phyloP scores from a whole-genome alignment of 2,113 vertebrate genomes.

The Shinisaurus crocodilurus region DNA sequence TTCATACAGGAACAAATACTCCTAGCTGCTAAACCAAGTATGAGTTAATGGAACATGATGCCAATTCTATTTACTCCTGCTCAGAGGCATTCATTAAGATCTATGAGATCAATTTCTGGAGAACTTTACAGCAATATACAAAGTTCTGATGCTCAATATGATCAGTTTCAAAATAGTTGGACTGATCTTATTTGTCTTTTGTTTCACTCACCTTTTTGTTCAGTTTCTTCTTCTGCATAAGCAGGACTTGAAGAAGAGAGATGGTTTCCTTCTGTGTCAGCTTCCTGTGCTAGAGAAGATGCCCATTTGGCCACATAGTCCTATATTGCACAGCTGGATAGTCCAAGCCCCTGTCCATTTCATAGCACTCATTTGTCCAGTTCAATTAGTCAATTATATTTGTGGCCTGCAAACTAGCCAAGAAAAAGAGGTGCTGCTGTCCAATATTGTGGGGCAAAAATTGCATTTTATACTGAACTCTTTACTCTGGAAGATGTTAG shows the following conservation, averaged over 20 bases:
- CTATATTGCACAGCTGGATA: too few species aligned
- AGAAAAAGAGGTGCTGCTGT: too few species aligned
- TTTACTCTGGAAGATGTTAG: too few species aligned
- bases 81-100: constrained; percentile 22
- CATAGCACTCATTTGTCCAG: too few species aligned
- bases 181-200: not conserved
- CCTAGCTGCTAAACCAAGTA: constrained; percentile 26
- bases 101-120: constrained; percentile 30
- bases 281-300: not conserved
- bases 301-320: not conserved
- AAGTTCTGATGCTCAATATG: not conserved
- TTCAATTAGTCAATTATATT: too few species aligned
- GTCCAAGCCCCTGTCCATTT: too few species aligned
- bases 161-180: not conserved
- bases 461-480: too few species aligned
- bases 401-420: too few species aligned
- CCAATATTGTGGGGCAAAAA: too few species aligned
- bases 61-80: constrained; percentile 27
- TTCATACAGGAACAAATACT: constrained; percentile 31
- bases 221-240: not conserved
- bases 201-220: not conserved
- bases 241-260: not conserved
- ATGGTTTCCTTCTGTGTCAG: not conserved
- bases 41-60: constrained; percentile 27
- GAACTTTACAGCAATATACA: not conserved